These are phyloP conservation scores for Brachyrhaphis roseni DNA, from an alignment of 2,797 vertebrate species.

Conservation along the genomic window DNA sequence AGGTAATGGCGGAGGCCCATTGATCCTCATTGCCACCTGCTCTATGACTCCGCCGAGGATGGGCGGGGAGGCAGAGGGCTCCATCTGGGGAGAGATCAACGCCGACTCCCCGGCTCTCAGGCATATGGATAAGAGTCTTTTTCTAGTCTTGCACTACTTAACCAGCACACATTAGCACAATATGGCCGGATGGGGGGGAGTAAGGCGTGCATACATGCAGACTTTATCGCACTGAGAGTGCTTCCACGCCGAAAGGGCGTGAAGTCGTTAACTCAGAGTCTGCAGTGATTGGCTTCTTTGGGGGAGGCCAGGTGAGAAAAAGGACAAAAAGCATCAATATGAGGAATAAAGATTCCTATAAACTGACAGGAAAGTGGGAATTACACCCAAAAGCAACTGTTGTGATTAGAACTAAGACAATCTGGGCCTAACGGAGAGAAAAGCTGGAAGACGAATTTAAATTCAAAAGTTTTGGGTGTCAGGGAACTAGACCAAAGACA, in stretches of 20 bases:
- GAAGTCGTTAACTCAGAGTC: conserved; percentile 44
- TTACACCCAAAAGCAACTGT: not conserved
- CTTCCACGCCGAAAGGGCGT: conserved; percentile 29
- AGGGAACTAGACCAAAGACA: not conserved
- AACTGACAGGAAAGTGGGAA: not conserved
- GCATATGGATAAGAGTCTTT: conserved; percentile 76
- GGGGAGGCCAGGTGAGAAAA: conserved; percentile 30
- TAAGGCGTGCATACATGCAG: conserved; percentile 49
- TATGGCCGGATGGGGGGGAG: conserved; percentile 63
- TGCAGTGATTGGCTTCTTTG: conserved; percentile 8
- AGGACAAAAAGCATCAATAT: not conserved
- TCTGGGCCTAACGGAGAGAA: not conserved
- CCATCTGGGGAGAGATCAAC: conserved; percentile 63
- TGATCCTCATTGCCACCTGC: conserved; percentile 78
- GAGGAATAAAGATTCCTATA: not conserved
- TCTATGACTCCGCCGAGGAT: conserved; percentile 70
- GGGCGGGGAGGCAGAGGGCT: conserved; percentile 55
- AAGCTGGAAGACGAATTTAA: not conserved
- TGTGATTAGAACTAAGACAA: not conserved
- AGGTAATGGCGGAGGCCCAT: conserved; percentile 67
- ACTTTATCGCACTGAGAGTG: conserved; percentile 49
- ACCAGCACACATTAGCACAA: conserved; percentile 72
- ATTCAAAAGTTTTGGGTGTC: not conserved
- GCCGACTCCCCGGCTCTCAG: conserved; percentile 58
- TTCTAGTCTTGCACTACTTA: conserved; percentile 70